Evolutionary conservation across 2,113 vertebrate species (phyloP).

Genomic region (Gobiocypris rarus): DNA sequence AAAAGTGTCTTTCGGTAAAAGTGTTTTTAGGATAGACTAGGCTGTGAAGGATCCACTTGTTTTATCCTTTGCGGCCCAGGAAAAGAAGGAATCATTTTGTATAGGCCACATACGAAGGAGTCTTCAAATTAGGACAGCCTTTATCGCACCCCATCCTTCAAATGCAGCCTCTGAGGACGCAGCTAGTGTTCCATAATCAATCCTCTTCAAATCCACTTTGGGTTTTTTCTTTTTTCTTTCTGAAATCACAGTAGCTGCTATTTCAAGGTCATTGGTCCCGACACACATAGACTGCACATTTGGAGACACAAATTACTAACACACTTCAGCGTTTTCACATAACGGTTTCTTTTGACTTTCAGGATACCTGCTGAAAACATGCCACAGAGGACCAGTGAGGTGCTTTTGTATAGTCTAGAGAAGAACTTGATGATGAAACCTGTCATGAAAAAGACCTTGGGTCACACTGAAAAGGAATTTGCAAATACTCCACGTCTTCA

Average conservation of each 20-base stretch:
- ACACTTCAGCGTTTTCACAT: slow-evolving; percentile 13
- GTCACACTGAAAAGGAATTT: slow-evolving; percentile 1
- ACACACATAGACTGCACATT: not conserved
- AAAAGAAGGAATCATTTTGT: too few relatives aligned
- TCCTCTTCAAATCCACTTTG: not conserved
- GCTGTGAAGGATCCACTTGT: too few relatives aligned
- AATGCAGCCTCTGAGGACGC: too few relatives aligned
- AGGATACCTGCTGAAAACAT: slow-evolving; percentile 20
- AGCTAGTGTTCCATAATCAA: not conserved
- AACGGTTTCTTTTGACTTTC: slow-evolving; percentile 10
- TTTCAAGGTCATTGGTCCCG: not conserved
- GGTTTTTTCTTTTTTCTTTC: slow-evolving; percentile 5
- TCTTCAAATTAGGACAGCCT: too few relatives aligned
- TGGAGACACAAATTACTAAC: not conserved
- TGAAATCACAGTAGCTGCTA: slow-evolving; percentile 4
- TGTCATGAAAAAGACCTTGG: not conserved
- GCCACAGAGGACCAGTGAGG: not conserved
- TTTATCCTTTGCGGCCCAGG: too few relatives aligned
- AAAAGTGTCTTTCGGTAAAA: too few relatives aligned
- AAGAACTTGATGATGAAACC: slow-evolving; percentile 14
- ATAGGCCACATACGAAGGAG: too few relatives aligned
- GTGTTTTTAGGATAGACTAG: too few relatives aligned
- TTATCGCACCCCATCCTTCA: too few relatives aligned
- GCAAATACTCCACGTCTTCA: not conserved
- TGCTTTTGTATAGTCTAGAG: slow-evolving; percentile 29